A percentile compares a stretch with the other conserved stretches of the same genome.
Evolutionary conservation across 1,140 invertebrate species (phyloP).

Genomic region (Ericerus pela): DNA sequence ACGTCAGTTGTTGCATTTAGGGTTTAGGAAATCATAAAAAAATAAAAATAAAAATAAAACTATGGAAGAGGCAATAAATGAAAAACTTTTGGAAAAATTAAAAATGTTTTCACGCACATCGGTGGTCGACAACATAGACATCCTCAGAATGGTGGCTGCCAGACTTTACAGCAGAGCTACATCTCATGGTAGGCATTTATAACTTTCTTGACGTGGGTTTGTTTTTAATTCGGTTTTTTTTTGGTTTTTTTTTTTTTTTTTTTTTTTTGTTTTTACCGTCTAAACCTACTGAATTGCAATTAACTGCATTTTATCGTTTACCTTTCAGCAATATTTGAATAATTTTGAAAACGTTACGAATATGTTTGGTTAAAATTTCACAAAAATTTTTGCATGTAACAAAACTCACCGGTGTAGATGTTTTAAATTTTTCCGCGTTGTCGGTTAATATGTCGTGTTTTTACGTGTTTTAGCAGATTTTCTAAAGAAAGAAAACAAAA

Average conservation of each 20-base stretch:
- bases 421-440: too few relatives aligned
- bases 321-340: not conserved
- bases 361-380: not conserved
- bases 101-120: slow-evolving; percentile 17
- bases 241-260: not conserved
- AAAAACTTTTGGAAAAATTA: slow-evolving; percentile 31
- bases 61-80: slow-evolving; percentile 30
- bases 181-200: slow-evolving; percentile 19
- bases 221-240: too few relatives aligned
- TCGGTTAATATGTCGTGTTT: too few relatives aligned
- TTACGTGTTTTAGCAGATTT: too few relatives aligned
- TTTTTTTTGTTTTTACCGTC: not conserved
- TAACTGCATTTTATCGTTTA: not conserved
- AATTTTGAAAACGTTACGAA: not conserved
- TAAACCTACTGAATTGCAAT: not conserved
- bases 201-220: too few relatives aligned
- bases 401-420: too few relatives aligned
- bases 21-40: not conserved
- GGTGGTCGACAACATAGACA: slow-evolving; percentile 33
- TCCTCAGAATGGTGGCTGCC: slow-evolving; percentile 33
- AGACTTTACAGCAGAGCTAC: slow-evolving; percentile 28
- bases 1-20: not conserved
- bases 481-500: too few relatives aligned
- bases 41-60: not conserved
- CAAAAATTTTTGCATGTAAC: too few relatives aligned